Percentiles rank a stretch among this genome's conserved stretches.
Conservation (phyloP, 2,113 vertebrate species). For the Herpailurus yagouaroundi region DNA sequence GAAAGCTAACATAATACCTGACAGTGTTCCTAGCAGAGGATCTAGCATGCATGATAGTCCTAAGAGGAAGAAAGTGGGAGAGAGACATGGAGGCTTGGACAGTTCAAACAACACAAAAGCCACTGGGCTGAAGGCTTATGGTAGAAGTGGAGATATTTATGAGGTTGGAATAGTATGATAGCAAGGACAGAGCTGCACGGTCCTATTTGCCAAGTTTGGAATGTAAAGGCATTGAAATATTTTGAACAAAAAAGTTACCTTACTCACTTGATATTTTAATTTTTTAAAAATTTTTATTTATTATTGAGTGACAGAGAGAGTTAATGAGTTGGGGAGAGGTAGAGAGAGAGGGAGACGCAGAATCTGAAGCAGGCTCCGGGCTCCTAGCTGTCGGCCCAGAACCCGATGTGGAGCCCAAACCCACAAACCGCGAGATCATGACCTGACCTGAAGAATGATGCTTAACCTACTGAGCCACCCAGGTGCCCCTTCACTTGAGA, state of each 20-base stretch:
- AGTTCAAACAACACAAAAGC: background rate
- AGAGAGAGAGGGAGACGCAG: too few relatives aligned
- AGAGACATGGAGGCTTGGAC: background rate
- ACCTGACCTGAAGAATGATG: too few relatives aligned
- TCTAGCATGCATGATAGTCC: background rate
- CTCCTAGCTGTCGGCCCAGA: too few relatives aligned
- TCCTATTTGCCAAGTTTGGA: background rate
- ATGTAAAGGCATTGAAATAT: background rate
- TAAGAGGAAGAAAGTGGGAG: background rate
- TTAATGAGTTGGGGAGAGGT: too few relatives aligned
- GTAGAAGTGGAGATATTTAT: background rate
- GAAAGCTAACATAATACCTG: background rate
- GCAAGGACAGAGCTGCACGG: rapidly evolving
- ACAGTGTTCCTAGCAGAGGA: background rate
- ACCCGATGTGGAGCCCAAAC: too few relatives aligned
- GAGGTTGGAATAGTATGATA: background rate
- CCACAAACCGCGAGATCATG: too few relatives aligned
- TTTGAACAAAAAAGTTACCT: background rate
- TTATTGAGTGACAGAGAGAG: too few relatives aligned
- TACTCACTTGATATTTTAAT: background rate
- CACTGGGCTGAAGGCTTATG: background rate
- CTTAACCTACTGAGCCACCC: too few relatives aligned
- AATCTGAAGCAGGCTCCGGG: too few relatives aligned
- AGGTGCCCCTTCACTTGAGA: too few relatives aligned
- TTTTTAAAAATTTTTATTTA: too few relatives aligned